These are phyloP conservation scores for Progne subis DNA, from an alignment of 2,113 vertebrate genomes.

Conservation along the genomic window DNA sequence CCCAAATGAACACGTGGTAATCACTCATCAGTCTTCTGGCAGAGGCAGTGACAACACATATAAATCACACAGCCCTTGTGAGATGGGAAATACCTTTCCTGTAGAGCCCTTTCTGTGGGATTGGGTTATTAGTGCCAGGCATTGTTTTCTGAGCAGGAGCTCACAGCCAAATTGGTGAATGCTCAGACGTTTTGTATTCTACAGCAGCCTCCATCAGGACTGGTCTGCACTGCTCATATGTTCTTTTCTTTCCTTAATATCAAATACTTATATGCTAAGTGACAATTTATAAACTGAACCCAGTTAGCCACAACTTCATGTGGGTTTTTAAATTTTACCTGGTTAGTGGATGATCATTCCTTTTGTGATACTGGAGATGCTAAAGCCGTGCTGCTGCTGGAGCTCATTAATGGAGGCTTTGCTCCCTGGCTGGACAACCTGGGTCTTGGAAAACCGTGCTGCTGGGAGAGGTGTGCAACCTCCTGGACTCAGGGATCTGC, in stretches of 20 bases:
- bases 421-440: neutral
- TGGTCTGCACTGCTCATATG: neutral
- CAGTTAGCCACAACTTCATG: neutral
- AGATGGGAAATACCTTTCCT: neutral
- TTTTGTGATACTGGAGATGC: neutral
- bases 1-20: neutral
- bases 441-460: neutral
- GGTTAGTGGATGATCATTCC: neutral
- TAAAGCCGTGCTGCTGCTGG: neutral
- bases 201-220: neutral
- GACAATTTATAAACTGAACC: neutral
- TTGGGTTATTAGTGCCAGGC: neutral
- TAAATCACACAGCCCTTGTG: neutral
- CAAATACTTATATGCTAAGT: neutral
- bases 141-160: neutral
- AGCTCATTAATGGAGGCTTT: neutral
- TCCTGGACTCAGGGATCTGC: neutral
- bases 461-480: neutral
- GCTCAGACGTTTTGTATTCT: neutral
- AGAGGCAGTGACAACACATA: neutral
- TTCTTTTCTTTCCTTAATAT: neutral
- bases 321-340: neutral
- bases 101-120: neutral
- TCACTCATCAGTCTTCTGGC: conserved; percentile 19
- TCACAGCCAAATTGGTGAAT: neutral